Conservation (phyloP, 2,113 vertebrate species). For the Rhadina sibilatrix region DNA sequence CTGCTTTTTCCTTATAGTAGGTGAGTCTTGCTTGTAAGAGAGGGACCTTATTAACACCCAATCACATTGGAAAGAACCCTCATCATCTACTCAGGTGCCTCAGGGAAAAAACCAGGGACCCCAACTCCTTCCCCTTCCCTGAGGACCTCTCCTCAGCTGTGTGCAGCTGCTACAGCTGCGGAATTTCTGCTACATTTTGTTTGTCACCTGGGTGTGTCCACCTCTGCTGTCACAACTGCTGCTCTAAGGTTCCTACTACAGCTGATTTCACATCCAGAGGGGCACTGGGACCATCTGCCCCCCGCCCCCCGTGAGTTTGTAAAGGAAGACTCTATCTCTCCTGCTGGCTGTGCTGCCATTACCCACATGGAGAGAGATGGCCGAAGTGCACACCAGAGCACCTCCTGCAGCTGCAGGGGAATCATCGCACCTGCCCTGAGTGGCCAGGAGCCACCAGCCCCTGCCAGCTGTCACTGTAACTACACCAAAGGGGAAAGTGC, state of each 20-base stretch:
- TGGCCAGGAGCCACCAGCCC: not conserved
- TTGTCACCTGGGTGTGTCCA: not conserved
- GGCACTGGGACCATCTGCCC: rapidly evolving
- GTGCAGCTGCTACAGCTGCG: not conserved
- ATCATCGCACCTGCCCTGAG: not conserved
- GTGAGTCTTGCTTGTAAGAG: not conserved
- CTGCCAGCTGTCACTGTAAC: rapidly evolving
- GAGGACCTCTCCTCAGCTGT: not conserved
- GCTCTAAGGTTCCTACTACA: not conserved
- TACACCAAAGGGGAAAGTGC: not conserved
- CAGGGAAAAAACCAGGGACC: not conserved
- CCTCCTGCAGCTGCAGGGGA: rapidly evolving
- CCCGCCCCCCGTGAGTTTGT: rapidly evolving
- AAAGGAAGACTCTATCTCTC: not conserved
- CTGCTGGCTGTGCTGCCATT: rapidly evolving
- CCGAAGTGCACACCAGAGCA: rapidly evolving
- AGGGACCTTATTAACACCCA: not conserved
- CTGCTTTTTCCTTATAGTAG: not conserved
- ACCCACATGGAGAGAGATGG: rapidly evolving
- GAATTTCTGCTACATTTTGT: not conserved
- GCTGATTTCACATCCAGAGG: not conserved
- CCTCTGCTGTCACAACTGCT: rapidly evolving
- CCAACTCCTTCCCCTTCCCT: not conserved
- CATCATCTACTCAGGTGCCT: not conserved
- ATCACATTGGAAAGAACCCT: not conserved